Evolutionary conservation across 1,140 invertebrate genomes (phyloP), one percentile per base, ranked within the genome.

Genomic region (Daktulosphaira vitifoliae): DNA sequence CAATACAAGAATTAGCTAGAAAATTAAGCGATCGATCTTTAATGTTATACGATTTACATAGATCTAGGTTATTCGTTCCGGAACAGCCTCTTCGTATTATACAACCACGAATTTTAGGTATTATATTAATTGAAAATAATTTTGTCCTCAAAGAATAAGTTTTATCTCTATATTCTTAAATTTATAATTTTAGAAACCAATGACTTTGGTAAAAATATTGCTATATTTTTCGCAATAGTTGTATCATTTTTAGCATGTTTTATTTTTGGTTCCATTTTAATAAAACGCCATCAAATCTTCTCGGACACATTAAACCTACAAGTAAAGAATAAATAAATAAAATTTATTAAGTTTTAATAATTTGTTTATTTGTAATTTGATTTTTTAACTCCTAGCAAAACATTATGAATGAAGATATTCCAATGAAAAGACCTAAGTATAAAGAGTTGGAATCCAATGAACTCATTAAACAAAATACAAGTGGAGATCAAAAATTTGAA

Each of bases 1-100:
- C 56, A 18, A 62, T 62, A 18, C 56, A 62, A 7, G 42, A 46
- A 2, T 42, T 62, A 3, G 56, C 44, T 3, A 62, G 46, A 33
- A 62, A 62, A 33, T 15, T 62, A 48, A 42, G 38, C 11, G 25
- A 62, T n/a, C 25, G 56, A 22, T 62, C 56, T 6, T 62, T 62
- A n/a, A 62, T 62, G 44, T n/a, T 62, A 33, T 62, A 62, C n/a
- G 56, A 62, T 11, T 62, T 62, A 11, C 56, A 62, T 62, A 62
- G 42, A 48, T 33, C 25, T 22, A 62, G 56, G 6, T 48, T 62
- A 33, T 46, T 46, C 20, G 56, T 62, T 2, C 56, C 56, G 20
- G 56, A 62, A 62, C 56, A 62, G 44, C 56, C 42, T 29, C 46
- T 62, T n/a, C 11, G 42, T 15, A 62, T 62, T 20, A 46, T 62